Conservation (phyloP, 2,888 invertebrate species). For the Erannis defoliaria region DNA sequence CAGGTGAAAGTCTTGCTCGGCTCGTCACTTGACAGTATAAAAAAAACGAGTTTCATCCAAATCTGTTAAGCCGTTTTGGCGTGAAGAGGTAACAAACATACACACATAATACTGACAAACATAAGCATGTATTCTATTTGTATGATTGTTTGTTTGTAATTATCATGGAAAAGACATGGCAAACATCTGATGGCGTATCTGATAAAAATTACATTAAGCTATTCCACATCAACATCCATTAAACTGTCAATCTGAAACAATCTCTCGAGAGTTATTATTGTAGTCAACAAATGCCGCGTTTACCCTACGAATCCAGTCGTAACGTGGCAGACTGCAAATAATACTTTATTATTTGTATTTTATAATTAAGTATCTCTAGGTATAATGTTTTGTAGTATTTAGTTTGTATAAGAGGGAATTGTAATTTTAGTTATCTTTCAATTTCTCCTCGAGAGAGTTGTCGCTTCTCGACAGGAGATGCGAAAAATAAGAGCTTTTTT, state of each 20-base stretch:
- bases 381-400: slow-evolving; percentile 35
- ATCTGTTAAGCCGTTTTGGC: no score
- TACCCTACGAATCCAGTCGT: background rate
- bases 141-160: background rate
- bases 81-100: no score
- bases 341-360: slow-evolving; percentile 9
- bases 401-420: slow-evolving; percentile 18
- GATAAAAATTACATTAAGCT: slow-evolving; percentile 19
- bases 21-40: no score
- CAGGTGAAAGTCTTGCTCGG: no score
- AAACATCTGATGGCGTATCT: slow-evolving; percentile 1
- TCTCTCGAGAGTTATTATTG: background rate
- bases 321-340: slow-evolving; percentile 23
- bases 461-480: background rate
- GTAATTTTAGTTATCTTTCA: slow-evolving; percentile 6
- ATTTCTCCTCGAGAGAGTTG: slow-evolving; percentile 5
- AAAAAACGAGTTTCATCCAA: no score
- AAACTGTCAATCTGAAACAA: background rate
- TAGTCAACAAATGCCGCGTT: background rate
- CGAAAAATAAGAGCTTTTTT: background rate
- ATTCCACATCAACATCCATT: slow-evolving; percentile 4
- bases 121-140: no score
- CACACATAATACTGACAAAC: no score
- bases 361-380: slow-evolving; percentile 13
- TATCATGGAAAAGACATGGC: background rate